These are phyloP conservation scores for Dendropsophus ebraccatus DNA, from an alignment of 2,113 vertebrate species.

Conservation along the genomic window DNA sequence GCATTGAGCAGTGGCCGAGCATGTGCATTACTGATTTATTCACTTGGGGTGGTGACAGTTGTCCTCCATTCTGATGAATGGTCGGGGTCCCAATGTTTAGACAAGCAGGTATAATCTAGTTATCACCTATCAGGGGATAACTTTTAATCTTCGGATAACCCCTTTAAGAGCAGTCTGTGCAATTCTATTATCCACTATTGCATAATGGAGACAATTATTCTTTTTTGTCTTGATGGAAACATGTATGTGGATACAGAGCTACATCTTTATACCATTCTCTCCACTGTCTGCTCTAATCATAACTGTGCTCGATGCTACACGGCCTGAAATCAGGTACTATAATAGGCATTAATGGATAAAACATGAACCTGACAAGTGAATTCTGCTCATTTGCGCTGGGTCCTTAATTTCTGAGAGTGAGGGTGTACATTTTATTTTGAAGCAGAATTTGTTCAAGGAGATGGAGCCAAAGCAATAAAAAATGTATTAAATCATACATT, in stretches of 20 bases:
- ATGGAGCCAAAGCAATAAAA: slow-evolving; percentile 33
- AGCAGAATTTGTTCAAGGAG: slow-evolving; percentile 29
- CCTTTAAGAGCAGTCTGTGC: too few species aligned
- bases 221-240: neutral
- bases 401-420: slow-evolving; percentile 21
- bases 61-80: too few species aligned
- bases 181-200: neutral
- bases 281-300: neutral
- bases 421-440: slow-evolving; percentile 30
- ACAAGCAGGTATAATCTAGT: too few species aligned
- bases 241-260: neutral
- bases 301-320: neutral
- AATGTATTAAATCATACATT: slow-evolving; percentile 52
- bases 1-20: too few species aligned
- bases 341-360: neutral
- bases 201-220: neutral
- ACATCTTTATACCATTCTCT: neutral
- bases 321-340: neutral
- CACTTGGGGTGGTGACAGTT: too few species aligned
- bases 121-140: too few species aligned
- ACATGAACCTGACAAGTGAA: slow-evolving; percentile 7
- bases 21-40: too few species aligned
- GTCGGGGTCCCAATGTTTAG: too few species aligned
- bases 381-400: slow-evolving; percentile 20
- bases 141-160: too few species aligned